Base-by-base conservation (phyloP, 2,113 vertebrate species). In the Tenrec ecaudatus region DNA sequence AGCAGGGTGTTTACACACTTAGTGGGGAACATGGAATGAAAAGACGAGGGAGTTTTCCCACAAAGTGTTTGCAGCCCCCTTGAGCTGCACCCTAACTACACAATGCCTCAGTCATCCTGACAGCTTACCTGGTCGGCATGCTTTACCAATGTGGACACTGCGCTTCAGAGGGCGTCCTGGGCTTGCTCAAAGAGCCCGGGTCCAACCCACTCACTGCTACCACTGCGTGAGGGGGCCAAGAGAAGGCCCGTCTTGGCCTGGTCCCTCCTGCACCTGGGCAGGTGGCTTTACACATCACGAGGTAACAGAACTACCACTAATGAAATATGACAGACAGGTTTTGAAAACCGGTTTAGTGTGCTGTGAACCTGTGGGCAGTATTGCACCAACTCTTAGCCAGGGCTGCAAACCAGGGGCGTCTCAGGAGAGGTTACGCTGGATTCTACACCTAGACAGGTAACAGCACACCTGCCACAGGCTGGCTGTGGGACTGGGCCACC, bases 181-280 rank as follows among this genome's bases (percentile, higher is more conserved):
- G 2, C 1, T 73, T 27, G 25, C 22, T 43, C 15, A 1, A 66
- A 62, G 29, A 40, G 22, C 22, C 15, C 1, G 31, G 29, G 53
- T 47, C 36, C 7, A 1, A 47, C 6, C 29, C 11, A 23, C 27
- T 20, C 23, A 23, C 38, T 0, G 2, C 33, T 7, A 14, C 57
- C 17, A 9, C 11, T 1, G 25, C 0, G 0, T 1, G 36, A 1
- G 60, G 27, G 16, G 3, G 29, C 22, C 77, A 4, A 36, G 58
- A 82, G 29, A 75, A 75, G n/a, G 9, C 3, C 25, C 47, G 40
- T 40, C 40, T 40, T 17, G 12, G 64, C 79, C 19, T 0, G 7
- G 38, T 2, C 38, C 27, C 27, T 40, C 58, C 27, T 0, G 22
- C 2, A 23, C 25, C 58, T 20, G 6, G 3, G 64, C 76, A 40